Percentiles rank a stretch among this genome's conserved stretches.
Conservation (phyloP, 1,140 invertebrate species). For the Anagrus nilaparvatae region DNA sequence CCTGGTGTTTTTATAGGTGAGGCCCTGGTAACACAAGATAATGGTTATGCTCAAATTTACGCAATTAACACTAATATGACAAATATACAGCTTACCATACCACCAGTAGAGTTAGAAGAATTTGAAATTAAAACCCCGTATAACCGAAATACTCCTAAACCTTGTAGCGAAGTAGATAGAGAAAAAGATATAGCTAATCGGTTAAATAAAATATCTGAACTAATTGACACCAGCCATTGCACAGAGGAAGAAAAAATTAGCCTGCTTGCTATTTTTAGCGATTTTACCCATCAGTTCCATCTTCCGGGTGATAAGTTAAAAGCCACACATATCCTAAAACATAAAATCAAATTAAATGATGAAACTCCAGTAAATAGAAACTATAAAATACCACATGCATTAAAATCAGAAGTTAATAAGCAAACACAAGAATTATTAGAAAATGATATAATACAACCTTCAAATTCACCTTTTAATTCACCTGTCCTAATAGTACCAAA, state of each 20-base stretch:
- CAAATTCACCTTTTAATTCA: not conserved
- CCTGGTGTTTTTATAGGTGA: not conserved
- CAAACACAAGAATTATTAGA: constrained; percentile 1
- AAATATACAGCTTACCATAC: too few species aligned
- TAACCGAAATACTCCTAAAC: too few species aligned
- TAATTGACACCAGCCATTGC: too few species aligned
- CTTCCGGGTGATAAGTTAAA: constrained; percentile 1
- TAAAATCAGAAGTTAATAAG: constrained; percentile 3
- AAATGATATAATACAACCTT: constrained; percentile 3
- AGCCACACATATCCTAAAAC: not conserved
- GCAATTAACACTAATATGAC: too few species aligned
- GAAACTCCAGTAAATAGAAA: constrained; percentile 4
- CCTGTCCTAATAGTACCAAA: constrained; percentile 3
- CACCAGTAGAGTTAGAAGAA: too few species aligned
- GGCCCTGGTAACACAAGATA: not conserved
- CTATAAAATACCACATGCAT: not conserved
- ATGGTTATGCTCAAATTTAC: not conserved
- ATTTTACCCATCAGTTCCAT: not conserved
- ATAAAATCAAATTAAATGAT: not conserved
- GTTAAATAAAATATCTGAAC: too few species aligned
- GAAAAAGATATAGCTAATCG: too few species aligned
- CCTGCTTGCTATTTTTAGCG: not conserved
- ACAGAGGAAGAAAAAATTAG: not conserved
- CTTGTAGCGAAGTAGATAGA: too few species aligned
- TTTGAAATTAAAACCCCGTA: too few species aligned